A percentile compares a stretch with the other conserved stretches of the same genome.
phyloP scores from a whole-genome alignment of 2,797 vertebrate species.

The Ciconia nigra region DNA sequence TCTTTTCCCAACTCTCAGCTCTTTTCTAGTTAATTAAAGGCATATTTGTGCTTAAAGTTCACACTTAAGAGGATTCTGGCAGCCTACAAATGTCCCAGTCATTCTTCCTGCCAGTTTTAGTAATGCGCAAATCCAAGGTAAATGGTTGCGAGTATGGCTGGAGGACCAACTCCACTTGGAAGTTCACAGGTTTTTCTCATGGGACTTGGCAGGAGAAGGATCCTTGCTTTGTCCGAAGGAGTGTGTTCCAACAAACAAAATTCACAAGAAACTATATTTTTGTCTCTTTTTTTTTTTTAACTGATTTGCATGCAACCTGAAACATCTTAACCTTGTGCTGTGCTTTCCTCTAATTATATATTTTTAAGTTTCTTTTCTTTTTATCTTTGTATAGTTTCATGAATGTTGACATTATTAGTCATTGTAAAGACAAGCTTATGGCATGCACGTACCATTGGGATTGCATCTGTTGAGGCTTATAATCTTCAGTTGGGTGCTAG shows the following conservation, averaged over 20 bases:
- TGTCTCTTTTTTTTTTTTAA: neutral
- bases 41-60: conserved; percentile 30
- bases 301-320: neutral
- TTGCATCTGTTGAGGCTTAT: neutral
- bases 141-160: neutral
- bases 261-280: neutral
- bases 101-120: neutral
- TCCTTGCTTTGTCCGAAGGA: neutral
- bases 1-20: conserved; percentile 17
- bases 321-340: neutral
- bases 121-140: neutral
- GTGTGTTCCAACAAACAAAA: neutral
- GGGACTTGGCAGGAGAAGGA: neutral
- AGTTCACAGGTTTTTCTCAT: neutral
- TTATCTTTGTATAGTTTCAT: neutral
- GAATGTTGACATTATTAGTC: neutral
- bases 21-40: conserved; percentile 48
- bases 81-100: conserved; percentile 3
- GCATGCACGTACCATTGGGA: neutral
- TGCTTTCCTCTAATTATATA: neutral
- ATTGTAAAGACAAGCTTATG: neutral
- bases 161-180: neutral
- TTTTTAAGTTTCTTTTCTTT: neutral
- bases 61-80: neutral
- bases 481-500: neutral